Evolutionary conservation across 2,797 vertebrate species (phyloP), one percentile per base, ranked within the genome.

Genomic region (Loriculus beryllinus): DNA sequence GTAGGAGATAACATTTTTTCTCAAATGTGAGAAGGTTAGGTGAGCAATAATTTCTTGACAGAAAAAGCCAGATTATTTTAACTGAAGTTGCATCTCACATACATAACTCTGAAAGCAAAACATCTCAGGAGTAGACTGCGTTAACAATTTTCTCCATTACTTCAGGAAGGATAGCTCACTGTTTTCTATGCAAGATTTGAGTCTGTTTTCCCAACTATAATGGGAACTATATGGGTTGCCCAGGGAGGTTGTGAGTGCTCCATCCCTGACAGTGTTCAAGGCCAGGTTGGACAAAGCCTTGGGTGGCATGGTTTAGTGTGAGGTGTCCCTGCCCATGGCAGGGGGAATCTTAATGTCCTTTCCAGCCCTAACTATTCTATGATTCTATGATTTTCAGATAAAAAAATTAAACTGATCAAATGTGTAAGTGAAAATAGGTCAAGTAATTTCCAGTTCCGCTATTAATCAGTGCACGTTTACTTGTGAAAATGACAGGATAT

Each of bases 41-140:
- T 68, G 65, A 88, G 40, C 48, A 76, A 51, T 70, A 83, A 79
- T 92, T 72, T 82, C 63, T 54, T 64, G 23, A 69, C 26, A 74
- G 19, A 60, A 92, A 91, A 82, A 90, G 31, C 18, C 47, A 70
- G 14, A 79, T 86, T 70, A 56, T 33, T 88, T 90, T 80, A 82
- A 45, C 18, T 57, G 29, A 9, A 37, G 37, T 26, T 81, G 6
- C 14, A 52, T 74, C 82, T 88, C 25, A 43, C 0, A 0, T 60
- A 39, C 21, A 26, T 83, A 40, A 64, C 23, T 76, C 63, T 37
- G 31, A 92, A 94, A 77, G 48, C 19, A 76, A 85, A 82, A 88
- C 62, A 54, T 8, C 22, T 84, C 40, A 77, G 14, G 26, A 75
- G 12, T 9, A 82, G 19, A 22, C 33, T 76, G n/a, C 59, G 15